phyloP scores from a whole-genome alignment of 2,797 vertebrate genomes.

The Ctenopoma multispine region DNA sequence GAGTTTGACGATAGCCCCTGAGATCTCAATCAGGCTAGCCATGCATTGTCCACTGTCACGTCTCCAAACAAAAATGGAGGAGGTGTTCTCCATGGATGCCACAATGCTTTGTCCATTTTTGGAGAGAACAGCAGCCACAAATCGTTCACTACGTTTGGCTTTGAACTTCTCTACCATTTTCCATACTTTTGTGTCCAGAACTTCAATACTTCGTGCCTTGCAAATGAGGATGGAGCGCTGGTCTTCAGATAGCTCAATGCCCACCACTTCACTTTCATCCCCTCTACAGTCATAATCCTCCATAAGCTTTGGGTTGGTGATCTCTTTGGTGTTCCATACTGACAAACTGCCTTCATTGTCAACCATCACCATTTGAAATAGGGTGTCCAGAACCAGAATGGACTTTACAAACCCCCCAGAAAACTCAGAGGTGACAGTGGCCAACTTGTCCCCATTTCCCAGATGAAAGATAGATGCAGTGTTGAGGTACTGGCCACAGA shows the following conservation, averaged over 20 bases:
- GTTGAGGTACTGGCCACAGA: conserved; percentile 98
- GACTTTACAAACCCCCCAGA: conserved; percentile 98
- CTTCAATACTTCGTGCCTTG: conserved; percentile 96
- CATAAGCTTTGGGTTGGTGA: conserved; percentile 92
- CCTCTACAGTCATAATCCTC: conserved; percentile 97
- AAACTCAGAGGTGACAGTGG: conserved; percentile 96
- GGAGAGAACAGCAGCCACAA: conserved; percentile 95
- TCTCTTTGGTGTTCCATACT: conserved; percentile 97
- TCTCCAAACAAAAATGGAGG: conserved; percentile 98
- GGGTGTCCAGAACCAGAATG: conserved; percentile 93
- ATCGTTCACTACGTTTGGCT: conserved; percentile 95
- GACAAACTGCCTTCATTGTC: conserved; percentile 98
- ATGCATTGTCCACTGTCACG: conserved; percentile 98
- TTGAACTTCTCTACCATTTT: conserved; percentile 98
- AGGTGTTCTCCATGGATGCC: conserved; percentile 98
- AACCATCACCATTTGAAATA: conserved; percentile 98
- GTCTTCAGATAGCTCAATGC: conserved; percentile 96
- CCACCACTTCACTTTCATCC: conserved; percentile 95
- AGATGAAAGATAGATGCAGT: conserved; percentile 95
- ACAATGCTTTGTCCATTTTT: conserved; percentile 98
- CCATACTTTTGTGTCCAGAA: conserved; percentile 94
- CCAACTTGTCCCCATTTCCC: conserved; percentile 95
- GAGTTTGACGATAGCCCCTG: conserved; percentile 96
- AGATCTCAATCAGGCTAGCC: conserved; percentile 98
- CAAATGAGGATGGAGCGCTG: conserved; percentile 97